Evolutionary conservation across 2,113 vertebrate species (phyloP).

Genomic region (Microtus montanus): DNA sequence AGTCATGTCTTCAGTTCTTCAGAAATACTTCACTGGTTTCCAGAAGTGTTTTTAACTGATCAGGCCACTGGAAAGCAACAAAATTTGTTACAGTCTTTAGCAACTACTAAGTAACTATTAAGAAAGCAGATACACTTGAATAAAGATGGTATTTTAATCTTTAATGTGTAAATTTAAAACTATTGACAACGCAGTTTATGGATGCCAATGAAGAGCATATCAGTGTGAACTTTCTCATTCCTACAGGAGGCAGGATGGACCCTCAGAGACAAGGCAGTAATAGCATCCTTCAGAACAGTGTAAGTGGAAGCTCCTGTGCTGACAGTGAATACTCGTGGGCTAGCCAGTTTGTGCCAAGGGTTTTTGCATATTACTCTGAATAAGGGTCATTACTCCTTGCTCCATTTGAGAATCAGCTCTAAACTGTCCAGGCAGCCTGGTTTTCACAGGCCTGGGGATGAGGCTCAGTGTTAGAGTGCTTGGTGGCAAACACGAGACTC

Average conservation of each 20-base stretch:
- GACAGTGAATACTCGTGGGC: neutral
- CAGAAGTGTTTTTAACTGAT: slow-evolving; percentile 50
- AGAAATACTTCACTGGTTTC: slow-evolving; percentile 39
- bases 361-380: slow-evolving; percentile 12
- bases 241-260: slow-evolving; percentile 84
- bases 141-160: slow-evolving; percentile 22
- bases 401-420: neutral
- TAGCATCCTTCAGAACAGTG: slow-evolving; percentile 81
- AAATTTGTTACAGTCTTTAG: slow-evolving; percentile 44
- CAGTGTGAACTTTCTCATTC: slow-evolving; percentile 77
- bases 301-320: slow-evolving; percentile 80
- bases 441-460: neutral
- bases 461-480: too few relatives aligned
- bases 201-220: slow-evolving; percentile 30
- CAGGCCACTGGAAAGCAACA: slow-evolving; percentile 54
- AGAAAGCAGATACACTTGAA: slow-evolving; percentile 34
- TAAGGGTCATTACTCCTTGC: neutral
- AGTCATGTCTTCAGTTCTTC: slow-evolving; percentile 54
- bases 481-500: neutral
- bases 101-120: slow-evolving; percentile 35
- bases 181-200: slow-evolving; percentile 23
- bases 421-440: neutral
- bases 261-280: slow-evolving; percentile 83
- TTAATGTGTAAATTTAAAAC: slow-evolving; percentile 44
- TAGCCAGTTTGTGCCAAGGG: neutral